Conservation (phyloP, 2,113 vertebrate species). For the Nycticebus coucang region DNA sequence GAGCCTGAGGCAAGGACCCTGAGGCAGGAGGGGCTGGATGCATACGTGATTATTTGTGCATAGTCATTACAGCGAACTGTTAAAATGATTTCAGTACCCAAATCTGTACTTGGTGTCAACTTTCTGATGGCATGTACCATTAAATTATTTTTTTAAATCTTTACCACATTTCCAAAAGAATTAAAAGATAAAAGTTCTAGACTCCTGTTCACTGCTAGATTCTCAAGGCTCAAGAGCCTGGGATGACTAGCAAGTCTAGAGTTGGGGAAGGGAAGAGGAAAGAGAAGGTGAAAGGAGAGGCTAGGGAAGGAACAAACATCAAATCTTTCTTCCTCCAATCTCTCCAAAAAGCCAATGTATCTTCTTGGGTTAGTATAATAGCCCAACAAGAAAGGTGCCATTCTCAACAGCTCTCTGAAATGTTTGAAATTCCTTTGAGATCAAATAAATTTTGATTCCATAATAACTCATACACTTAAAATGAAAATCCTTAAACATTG, state of each 20-base stretch:
- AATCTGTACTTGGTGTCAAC: background rate
- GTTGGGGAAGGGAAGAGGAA: background rate
- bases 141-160: background rate
- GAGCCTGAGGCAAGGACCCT: background rate
- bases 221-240: background rate
- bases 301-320: background rate
- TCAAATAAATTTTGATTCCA: background rate
- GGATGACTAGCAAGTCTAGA: background rate
- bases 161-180: background rate
- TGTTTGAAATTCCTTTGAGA: background rate
- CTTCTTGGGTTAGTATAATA: background rate
- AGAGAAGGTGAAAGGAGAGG: background rate
- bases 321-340: background rate
- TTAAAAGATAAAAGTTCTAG: background rate
- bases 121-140: background rate
- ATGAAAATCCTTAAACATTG: background rate
- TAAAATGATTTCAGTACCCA: constrained; percentile 1
- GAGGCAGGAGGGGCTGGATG: background rate
- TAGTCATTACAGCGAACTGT: background rate
- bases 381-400: background rate
- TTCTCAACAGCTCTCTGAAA: background rate
- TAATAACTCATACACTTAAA: background rate
- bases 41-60: background rate
- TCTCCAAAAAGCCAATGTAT: background rate
- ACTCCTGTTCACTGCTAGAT: background rate